phyloP scores from a whole-genome alignment of 2,888 invertebrate genomes.

The Andrena minutula region DNA sequence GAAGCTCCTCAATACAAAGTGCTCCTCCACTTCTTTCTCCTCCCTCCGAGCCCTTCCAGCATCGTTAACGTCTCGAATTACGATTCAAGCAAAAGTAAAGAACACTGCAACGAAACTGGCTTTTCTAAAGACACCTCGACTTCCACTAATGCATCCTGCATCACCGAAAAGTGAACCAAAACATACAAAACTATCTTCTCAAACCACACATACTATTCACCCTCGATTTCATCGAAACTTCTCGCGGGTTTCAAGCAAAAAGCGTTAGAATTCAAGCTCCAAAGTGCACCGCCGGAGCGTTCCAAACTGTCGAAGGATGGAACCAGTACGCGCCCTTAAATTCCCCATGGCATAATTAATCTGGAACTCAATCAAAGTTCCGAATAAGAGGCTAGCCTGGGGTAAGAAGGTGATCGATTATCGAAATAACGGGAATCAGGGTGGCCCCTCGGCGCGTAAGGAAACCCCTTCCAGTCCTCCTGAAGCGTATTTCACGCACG shows the following conservation, averaged over 20 bases:
- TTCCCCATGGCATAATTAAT: slow-evolving; percentile 16
- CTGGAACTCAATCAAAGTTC: slow-evolving; percentile 25
- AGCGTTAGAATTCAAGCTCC: not conserved
- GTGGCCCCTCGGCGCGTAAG: slow-evolving; percentile 11
- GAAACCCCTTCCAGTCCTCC: not conserved
- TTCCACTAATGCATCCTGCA: not conserved
- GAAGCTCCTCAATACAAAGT: not conserved
- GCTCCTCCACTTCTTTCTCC: not conserved
- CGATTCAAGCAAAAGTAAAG: slow-evolving; percentile 6
- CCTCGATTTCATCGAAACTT: no score
- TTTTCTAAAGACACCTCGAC: not conserved
- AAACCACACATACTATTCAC: no score
- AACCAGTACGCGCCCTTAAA: not conserved
- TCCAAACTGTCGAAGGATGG: not conserved
- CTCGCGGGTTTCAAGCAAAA: no score
- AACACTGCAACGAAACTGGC: not conserved
- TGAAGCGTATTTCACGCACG: slow-evolving; percentile 42
- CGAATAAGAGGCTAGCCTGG: not conserved
- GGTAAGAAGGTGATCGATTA: slow-evolving; percentile 29
- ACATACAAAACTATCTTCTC: no score
- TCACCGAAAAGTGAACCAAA: not conserved
- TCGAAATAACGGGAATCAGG: slow-evolving; percentile 22
- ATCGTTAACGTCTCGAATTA: slow-evolving; percentile 10
- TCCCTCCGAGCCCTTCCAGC: not conserved
- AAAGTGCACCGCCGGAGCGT: not conserved